Base-by-base conservation (phyloP, 35 echinoderm and acorn worm species). In the Apostichopus californicus region DNA sequence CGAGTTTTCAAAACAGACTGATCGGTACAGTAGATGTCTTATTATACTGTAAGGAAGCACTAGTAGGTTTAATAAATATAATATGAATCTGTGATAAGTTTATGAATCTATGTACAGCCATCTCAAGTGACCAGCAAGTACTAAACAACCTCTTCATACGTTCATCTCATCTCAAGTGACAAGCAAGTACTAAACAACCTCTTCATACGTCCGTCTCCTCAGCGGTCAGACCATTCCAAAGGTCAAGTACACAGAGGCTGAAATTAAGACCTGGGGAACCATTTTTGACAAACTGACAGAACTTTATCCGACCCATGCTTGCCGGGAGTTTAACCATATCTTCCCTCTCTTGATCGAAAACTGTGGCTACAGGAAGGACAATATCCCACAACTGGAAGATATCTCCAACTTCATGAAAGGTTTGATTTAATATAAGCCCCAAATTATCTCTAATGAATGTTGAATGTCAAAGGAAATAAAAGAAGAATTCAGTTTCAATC, bases 331-430 rank as follows among this genome's bases (percentile, higher is more conserved):
- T 91, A 99, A 99, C 89, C 92, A 95, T n/a, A 87, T 99, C 61
- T 99, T 96, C 86, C 97, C 97, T 3, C 92, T 99, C 18, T 93
- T 99, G 17, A 77, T 93, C 54, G 95, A 99, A 89, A 99, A 99
- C 95, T 99, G 97, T 56, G 97, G 97, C 56, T 99, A 88, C 86
- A 94, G 72, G 15, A 73, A 21, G 18, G 93, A 96, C 57, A 99
- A 99, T 75, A 94, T 99, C 23, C 97, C 97, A 5, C 95, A 99
- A 64, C 80, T 99, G 2, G 87, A 99, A 58, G 97, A 96, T 63
- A 93, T 99, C 12, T 99, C 97, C 12, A 90, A 96, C 81, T 99
- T 99, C 54, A 89, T 99, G 25, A 96, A 96, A 93, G 97, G 97
- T 99, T 90, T 80, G 54, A 61, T 61, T 61, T 46, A 46, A 46